A percentile compares a stretch with the other conserved stretches of the same genome.
phyloP scores from a whole-genome alignment of 1,140 invertebrate species.

The Trialeurodes vaporariorum region DNA sequence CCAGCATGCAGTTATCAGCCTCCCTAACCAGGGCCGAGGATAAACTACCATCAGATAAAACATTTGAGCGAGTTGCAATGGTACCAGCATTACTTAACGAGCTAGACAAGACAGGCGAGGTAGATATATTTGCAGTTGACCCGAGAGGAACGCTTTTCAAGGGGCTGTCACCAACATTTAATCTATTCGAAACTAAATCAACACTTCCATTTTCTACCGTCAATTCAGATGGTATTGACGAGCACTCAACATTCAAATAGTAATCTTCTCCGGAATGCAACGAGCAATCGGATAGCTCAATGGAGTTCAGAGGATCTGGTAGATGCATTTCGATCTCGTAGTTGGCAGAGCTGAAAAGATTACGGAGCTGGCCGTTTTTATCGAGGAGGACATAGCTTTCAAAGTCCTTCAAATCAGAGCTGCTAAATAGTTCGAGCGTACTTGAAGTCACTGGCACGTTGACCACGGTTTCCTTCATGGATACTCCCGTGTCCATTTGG shows the following conservation, averaged over 20 bases:
- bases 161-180: not conserved
- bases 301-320: not conserved
- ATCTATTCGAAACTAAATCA: not conserved
- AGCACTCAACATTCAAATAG: not conserved
- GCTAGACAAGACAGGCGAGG: not conserved
- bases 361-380: not conserved
- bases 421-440: not conserved
- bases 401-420: not conserved
- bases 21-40: too few relatives aligned
- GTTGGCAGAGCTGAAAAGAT: not conserved
- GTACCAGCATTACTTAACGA: not conserved
- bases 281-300: not conserved
- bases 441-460: not conserved
- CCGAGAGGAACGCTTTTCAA: not conserved
- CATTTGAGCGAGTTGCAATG: too few relatives aligned
- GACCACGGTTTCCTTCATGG: not conserved
- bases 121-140: not conserved
- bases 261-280: not conserved
- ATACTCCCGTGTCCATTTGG: not conserved
- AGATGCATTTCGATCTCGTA: not conserved
- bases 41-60: too few relatives aligned
- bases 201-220: not conserved
- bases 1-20: too few relatives aligned
- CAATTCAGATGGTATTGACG: not conserved
- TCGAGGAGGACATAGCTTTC: not conserved